These are phyloP conservation scores for Etia nguti DNA, from an alignment of 2,113 vertebrate species.

Conservation along the genomic window DNA sequence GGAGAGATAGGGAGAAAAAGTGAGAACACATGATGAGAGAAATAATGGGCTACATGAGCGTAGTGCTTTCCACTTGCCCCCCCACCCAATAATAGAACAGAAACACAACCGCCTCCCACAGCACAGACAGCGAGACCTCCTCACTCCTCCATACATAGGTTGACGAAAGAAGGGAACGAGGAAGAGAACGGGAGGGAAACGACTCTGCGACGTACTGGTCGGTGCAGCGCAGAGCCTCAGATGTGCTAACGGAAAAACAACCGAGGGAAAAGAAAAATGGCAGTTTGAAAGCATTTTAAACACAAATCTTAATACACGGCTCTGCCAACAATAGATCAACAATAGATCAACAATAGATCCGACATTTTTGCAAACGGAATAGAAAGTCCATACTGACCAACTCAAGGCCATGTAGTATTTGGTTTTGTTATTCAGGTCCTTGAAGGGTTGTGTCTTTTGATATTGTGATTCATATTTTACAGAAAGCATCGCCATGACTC, in stretches of 20 bases:
- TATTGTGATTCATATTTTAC: conserved; percentile 61
- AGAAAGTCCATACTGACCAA: neutral
- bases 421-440: conserved; percentile 56
- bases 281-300: neutral
- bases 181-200: neutral
- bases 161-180: neutral
- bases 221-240: neutral
- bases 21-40: conserved; percentile 91
- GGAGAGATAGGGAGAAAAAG: conserved; percentile 83
- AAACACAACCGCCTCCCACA: conserved; percentile 50
- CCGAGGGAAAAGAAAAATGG: neutral
- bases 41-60: conserved; percentile 90
- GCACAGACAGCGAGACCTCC: conserved; percentile 39
- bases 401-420: neutral
- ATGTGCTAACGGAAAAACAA: neutral
- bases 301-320: neutral
- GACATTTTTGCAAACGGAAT: neutral
- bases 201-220: neutral
- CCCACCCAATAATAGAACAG: conserved; percentile 52
- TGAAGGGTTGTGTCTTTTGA: conserved; percentile 35
- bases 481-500: conserved; percentile 37
- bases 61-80: conserved; percentile 77
- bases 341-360: neutral
- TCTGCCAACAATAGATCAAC: neutral
- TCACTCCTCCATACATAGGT: conserved; percentile 20